These are phyloP conservation scores for Ceratina japonica DNA, from an alignment of 1,140 invertebrate genomes.

Conservation along the genomic window DNA sequence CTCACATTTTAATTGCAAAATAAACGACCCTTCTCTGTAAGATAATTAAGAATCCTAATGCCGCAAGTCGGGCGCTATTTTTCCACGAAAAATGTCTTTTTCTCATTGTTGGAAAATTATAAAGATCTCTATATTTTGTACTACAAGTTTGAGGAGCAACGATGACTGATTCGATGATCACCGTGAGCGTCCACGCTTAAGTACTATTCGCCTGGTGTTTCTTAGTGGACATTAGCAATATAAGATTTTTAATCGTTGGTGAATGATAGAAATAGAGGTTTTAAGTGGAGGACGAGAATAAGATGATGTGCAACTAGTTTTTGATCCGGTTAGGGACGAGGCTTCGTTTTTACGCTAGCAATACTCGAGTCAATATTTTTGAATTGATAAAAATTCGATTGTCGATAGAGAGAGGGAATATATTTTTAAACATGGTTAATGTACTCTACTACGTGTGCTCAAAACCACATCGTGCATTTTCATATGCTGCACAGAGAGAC, in stretches of 20 bases:
- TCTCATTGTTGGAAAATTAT: no score
- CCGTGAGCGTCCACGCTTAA: background rate
- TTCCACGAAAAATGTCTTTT: no score
- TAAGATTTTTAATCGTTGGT: constrained; percentile 8
- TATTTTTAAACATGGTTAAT: constrained; percentile 16
- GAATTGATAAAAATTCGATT: no score
- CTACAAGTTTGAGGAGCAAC: background rate
- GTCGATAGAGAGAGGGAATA: no score
- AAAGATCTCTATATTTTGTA: no score
- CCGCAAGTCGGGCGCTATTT: no score
- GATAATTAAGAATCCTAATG: no score
- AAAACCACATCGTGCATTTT: background rate
- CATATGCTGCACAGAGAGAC: background rate
- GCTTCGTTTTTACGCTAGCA: background rate
- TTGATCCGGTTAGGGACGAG: background rate
- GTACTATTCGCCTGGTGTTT: background rate
- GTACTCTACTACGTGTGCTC: background rate
- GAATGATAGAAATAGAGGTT: background rate
- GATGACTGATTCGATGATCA: background rate
- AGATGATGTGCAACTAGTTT: background rate
- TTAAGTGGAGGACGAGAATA: background rate
- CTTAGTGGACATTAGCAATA: background rate
- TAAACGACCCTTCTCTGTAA: background rate
- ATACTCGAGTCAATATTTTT: constrained; percentile 9
- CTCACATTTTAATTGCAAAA: constrained; percentile 6